Base-by-base conservation (phyloP, 2,113 vertebrate species). In the Cacatua alba region DNA sequence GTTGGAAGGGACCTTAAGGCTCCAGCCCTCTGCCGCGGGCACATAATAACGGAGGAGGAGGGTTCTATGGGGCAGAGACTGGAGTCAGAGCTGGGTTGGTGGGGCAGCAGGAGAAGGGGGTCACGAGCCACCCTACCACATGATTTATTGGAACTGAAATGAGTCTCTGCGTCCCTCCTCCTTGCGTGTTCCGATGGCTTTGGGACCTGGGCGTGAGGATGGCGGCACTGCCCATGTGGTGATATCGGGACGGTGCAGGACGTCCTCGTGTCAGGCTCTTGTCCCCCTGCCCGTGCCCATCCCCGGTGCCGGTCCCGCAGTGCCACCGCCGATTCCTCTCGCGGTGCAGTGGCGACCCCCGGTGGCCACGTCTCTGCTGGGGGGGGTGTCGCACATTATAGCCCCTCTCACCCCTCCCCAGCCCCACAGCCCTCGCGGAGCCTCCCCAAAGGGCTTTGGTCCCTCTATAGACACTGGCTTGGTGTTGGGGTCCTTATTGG, bases 321-420 rank as follows among this genome's bases (percentile, higher is more conserved):
- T 1, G 31, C 24, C 84, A 17, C 24, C 0, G 4, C 48, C 31
- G 4, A 46, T 60, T 71, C 31, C 13, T 11, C 12, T 9, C 11
- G 4, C 5, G 18, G 78, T 51, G 77, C 93, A 87, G 57, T 5
- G 53, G 84, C 72, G 96, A 97, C 96, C 95, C 75, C 95, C 48
- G 29, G 91, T 57, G 96, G 95, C 48, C 86, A 52, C 29, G 33
- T 8, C 20, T 37, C 31, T 41, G 14, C 17, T 33, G 18, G 12
- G 11, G 15, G 15, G 19, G 6, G 13, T 7, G 9, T 59, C 29
- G 39, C 39, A 26, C 7, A 2, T 18, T 3, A 7, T 0, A 1
- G 37, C 17, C 21, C 17, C 33, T 67, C 2, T 9, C 13, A 3
- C 4, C 6, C 16, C 18, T 29, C 13, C 8, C 3, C 24, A 19